Base-by-base conservation (phyloP, 1,140 invertebrate species). In the Magallana gigas region DNA sequence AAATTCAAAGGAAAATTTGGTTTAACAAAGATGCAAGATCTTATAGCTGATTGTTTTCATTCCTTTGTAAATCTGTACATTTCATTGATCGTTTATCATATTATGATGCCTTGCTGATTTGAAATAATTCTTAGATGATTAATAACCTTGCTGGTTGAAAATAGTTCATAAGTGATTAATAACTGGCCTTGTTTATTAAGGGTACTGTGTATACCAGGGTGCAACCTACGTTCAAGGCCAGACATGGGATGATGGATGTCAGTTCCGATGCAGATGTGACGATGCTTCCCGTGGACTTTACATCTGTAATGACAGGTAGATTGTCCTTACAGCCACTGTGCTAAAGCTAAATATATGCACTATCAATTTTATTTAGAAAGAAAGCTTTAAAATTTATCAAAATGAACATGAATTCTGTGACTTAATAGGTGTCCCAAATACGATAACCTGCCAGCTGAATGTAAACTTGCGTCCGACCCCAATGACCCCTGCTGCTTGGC, bases 161-260 rank as follows among this genome's bases (percentile, higher is more conserved):
- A 48, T 48, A 48, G 36, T 48, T 48, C 36, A 48, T 48, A 48
- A 2, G 5, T 48, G 36, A 48, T 48, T 16, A 18, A 16, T 16
- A 64, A 64, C 62, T 64, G 62, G 14, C 14, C 18, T 64, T 64
- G 14, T 64, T 64, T 64, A 16, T 16, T 57, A 83, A 23, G 81
- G 81, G 18, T 83, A 85, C 85, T 93, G 92, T 89, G 71, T 92
- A 16, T 93, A 93, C 89, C 90, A 91, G 57, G 88, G 90, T 81
- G 91, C 90, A 2, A 68, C 87, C 7, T 93, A 93, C 83, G 81
- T 68, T 48, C 91, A 92, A 83, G 90, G 90, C 11, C 91, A 92
- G 87, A 87, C 80, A 4, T 93, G 92, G 92, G 89, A 87, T 36
- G 92, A 92, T 91, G 92, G 92, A 8, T 93, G 92, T 71, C 85